Base-by-base conservation (phyloP, 1,140 invertebrate species). In the Tribolium castaneum region DNA sequence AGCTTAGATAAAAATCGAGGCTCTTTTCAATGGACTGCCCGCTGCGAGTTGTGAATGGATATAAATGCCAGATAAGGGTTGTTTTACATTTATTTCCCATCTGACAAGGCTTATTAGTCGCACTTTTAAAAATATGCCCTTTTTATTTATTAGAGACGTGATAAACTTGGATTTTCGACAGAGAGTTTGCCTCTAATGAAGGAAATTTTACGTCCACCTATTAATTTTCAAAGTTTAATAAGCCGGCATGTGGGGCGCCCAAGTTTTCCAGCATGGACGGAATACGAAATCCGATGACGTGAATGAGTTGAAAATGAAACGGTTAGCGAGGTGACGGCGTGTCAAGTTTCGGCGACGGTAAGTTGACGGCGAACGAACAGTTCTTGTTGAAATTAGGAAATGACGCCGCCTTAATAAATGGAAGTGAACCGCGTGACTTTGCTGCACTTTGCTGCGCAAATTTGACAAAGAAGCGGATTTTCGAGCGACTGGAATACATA, bases 241-340 rank as follows among this genome's bases (percentile, higher is more conserved):
- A 62, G 49, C 19, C 56, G 9, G 45, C 39, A 51, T 35, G 25
- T 73, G 49, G 45, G 30, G 19, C 6, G 19, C 5, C 13, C 13
- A 73, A 51, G 71, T 54, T 54, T 54, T 35, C 52, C 49, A 14
- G 50, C 71, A 35, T 52, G 71, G 13, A 19, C n/a, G 10, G 71
- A 52, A 73, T 73, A 14, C 71, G 12, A 35, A 54, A 34, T 54
- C 16, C 22, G 71, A 73, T 54, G 71, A 73, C 71, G 71, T 54
- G 71, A 73, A 73, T 30, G 71, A 73, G 71, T 73, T 73, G 71
- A 73, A 73, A 73, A 73, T 73, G 71, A 73, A 73, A 73, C 71
- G 45, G 71, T 73, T 73, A 73, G 71, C 13, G 49, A 73, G 71
- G 71, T 73, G 71, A 73, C 71, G 71, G 71, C 71, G 71, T 73